Conservation (phyloP, 2,888 invertebrate genomes). For the Pristionchus japonicus region DNA sequence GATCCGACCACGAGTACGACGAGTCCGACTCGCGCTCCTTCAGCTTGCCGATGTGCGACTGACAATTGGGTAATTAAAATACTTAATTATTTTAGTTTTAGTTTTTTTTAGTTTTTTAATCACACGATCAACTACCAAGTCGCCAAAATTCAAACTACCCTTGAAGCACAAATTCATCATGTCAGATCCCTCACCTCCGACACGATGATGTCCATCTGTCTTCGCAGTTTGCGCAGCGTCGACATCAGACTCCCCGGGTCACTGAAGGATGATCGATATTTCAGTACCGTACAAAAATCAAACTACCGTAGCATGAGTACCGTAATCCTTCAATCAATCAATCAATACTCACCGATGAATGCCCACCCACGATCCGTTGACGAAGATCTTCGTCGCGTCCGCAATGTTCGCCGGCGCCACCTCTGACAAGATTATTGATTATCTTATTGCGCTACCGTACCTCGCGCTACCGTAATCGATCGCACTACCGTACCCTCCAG, state of each 20-base stretch:
- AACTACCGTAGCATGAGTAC: too few relatives aligned
- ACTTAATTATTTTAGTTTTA: too few relatives aligned
- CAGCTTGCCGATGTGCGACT: slow-evolving; percentile 86
- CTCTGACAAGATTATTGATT: slow-evolving; percentile 80
- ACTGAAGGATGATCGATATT: too few relatives aligned
- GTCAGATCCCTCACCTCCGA: slow-evolving; percentile 88
- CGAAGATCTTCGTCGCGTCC: slow-evolving; percentile 99
- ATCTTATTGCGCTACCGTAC: neutral
- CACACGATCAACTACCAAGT: too few relatives aligned
- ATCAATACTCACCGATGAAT: slow-evolving; percentile 80
- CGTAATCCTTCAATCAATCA: too few relatives aligned
- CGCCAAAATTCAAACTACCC: too few relatives aligned
- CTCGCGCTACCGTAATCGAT: too few relatives aligned
- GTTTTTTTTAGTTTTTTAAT: too few relatives aligned
- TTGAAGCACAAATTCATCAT: too few relatives aligned
- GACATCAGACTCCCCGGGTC: slow-evolving; percentile 99
- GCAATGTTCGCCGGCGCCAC: slow-evolving; percentile 98
- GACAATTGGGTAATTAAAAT: too few relatives aligned
- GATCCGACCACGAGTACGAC: slow-evolving; percentile 76
- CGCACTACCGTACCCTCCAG: slow-evolving; percentile 81
- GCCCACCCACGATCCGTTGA: slow-evolving; percentile 99
- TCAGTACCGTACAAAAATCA: too few relatives aligned
- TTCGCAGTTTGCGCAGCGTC: slow-evolving; percentile 92
- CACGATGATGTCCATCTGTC: slow-evolving; percentile 99
- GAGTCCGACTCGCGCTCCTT: slow-evolving; percentile 79